These are phyloP conservation scores for Cyprinus carpio DNA, from an alignment of 2,113 vertebrate species.

Conservation along the genomic window DNA sequence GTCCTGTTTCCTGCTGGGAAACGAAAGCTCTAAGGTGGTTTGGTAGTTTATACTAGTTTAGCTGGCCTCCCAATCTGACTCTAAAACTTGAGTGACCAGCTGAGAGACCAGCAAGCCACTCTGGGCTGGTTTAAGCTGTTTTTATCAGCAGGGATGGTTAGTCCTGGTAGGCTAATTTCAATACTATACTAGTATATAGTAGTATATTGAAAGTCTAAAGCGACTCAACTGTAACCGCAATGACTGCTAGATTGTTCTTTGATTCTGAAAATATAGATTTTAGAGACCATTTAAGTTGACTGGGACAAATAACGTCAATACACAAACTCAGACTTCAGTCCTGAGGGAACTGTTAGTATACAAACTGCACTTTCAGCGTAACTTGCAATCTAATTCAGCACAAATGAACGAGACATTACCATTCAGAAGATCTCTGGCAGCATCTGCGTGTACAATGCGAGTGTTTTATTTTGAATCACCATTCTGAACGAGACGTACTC, in stretches of 20 bases:
- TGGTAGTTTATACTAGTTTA: not conserved
- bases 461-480: conserved; percentile 32
- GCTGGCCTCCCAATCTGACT: not conserved
- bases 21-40: not conserved
- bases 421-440: conserved; percentile 31
- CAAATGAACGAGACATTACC: conserved; percentile 37
- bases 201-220: not conserved
- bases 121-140: not conserved
- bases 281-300: conserved; percentile 20
- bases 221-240: not conserved
- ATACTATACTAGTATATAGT: not conserved
- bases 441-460: conserved; percentile 32
- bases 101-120: not conserved
- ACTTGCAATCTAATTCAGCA: conserved; percentile 3
- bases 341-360: not conserved
- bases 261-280: not conserved
- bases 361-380: conserved; percentile 25
- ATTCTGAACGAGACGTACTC: conserved; percentile 40
- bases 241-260: not conserved
- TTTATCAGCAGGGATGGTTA: not conserved
- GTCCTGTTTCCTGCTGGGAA: not conserved
- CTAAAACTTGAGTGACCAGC: not conserved
- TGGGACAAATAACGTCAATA: not conserved
- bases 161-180: not conserved
- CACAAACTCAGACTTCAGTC: not conserved